Percentiles rank a stretch among this genome's conserved stretches.
These are phyloP conservation scores for Ophion ellenae DNA, from an alignment of 2,888 invertebrate genomes.

Conservation along the genomic window DNA sequence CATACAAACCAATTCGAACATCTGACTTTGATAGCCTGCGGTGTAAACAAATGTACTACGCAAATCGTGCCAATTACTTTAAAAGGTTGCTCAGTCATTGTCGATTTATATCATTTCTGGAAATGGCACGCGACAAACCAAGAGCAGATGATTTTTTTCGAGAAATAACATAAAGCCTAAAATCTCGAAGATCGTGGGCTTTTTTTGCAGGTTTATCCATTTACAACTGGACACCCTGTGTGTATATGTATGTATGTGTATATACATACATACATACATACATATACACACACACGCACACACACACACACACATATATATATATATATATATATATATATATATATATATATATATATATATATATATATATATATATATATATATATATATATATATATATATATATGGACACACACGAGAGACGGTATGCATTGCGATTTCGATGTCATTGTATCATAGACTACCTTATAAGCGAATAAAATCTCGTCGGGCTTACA, in stretches of 20 bases:
- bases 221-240: neutral
- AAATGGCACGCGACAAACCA: no score
- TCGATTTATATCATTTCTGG: no score
- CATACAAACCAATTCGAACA: no score
- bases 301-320: neutral
- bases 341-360: neutral
- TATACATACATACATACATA: neutral
- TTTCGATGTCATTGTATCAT: slow-evolving; percentile 41
- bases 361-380: neutral
- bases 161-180: no score
- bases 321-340: neutral
- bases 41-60: no score
- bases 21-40: no score
- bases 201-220: no score
- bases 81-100: no score
- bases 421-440: neutral
- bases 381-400: neutral
- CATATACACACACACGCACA: neutral
- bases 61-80: no score
- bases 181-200: no score
- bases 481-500: slow-evolving; percentile 32
- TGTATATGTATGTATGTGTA: neutral
- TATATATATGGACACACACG: no score
- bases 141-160: no score
- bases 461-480: slow-evolving; percentile 43